These are phyloP conservation scores for Mugil cephalus DNA, from an alignment of 2,113 vertebrate genomes.

Conservation along the genomic window DNA sequence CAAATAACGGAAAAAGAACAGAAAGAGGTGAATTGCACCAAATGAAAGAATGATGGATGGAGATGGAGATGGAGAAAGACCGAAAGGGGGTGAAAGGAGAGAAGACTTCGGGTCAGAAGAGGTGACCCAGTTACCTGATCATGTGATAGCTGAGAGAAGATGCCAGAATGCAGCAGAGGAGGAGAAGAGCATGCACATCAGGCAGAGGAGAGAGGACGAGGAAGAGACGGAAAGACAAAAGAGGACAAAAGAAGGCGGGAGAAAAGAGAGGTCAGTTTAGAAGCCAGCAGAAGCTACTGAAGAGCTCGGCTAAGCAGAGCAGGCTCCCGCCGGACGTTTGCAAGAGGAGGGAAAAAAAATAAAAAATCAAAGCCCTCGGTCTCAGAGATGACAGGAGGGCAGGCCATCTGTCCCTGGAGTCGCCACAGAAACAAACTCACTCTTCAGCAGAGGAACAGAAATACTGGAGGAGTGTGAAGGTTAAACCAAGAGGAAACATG, in stretches of 20 bases:
- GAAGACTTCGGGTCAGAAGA: slow-evolving; percentile 81
- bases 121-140: slow-evolving; percentile 97
- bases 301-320: slow-evolving; percentile 58
- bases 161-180: slow-evolving; percentile 97
- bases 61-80: slow-evolving; percentile 29
- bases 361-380: background rate
- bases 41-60: slow-evolving; percentile 20
- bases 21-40: background rate
- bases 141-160: slow-evolving; percentile 99
- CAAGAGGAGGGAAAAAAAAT: background rate
- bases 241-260: slow-evolving; percentile 74
- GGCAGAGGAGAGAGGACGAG: slow-evolving; percentile 88
- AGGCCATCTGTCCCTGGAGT: slow-evolving; percentile 37
- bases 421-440: slow-evolving; percentile 33
- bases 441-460: slow-evolving; percentile 9
- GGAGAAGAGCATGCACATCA: slow-evolving; percentile 93
- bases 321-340: slow-evolving; percentile 21
- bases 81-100: slow-evolving; percentile 53
- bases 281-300: slow-evolving; percentile 68
- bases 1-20: background rate
- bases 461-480: background rate
- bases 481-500: slow-evolving; percentile 1
- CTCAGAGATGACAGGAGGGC: slow-evolving; percentile 19
- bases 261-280: slow-evolving; percentile 82
- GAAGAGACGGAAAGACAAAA: slow-evolving; percentile 64